Base-by-base conservation (phyloP, 2,113 vertebrate species). In the Glaucomys volans region DNA sequence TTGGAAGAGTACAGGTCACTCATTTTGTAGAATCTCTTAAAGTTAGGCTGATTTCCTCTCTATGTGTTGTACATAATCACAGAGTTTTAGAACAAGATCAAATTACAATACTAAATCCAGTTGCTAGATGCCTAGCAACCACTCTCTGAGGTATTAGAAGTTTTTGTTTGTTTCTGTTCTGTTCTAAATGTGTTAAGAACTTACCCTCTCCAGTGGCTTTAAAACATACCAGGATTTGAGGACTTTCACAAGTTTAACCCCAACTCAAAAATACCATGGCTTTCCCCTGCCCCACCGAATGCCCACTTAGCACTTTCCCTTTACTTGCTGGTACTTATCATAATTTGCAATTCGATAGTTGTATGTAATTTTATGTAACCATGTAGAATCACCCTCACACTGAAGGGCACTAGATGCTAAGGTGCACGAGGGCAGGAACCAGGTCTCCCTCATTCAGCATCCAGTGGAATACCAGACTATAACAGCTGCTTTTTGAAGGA, bases 291-390 rank as follows among this genome's bases (percentile, higher is more conserved):
- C 17, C 10, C 14, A 35, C 10, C 35, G 47, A 91, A 59, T 52
- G 3, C 14, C 57, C 30, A 80, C 62, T 71, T 75, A 64, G n/a
- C 66, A 91, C 35, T 82, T 86, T 89, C 77, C 62, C 32, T 74
- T 91, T 57, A 54, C 14, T 86, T 22, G 59, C n/a, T 87, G 81
- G 54, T 37, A 74, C 35, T 72, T 89, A 47, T 24, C 35, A 72
- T 50, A 75, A 64, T 90, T 85, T 96, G 13, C 72, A 93, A 20
- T 96, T 89, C 76, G 50, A 32, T 82, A 95, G 86, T 89, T 90
- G 26, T 59, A n/a, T 47, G 11, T 75, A 66, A 66, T 94, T 95
- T 66, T 62, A 9, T 72, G 9, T 59, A 92, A 77, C 84, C 62
- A 83, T 69, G 69, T 76, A 20, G 62, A 87, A 92, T 92, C 67